Evolutionary conservation across 2,888 invertebrate species (phyloP), one percentile per base, ranked within the genome.

Genomic region (Rhyacophila evoluta): DNA sequence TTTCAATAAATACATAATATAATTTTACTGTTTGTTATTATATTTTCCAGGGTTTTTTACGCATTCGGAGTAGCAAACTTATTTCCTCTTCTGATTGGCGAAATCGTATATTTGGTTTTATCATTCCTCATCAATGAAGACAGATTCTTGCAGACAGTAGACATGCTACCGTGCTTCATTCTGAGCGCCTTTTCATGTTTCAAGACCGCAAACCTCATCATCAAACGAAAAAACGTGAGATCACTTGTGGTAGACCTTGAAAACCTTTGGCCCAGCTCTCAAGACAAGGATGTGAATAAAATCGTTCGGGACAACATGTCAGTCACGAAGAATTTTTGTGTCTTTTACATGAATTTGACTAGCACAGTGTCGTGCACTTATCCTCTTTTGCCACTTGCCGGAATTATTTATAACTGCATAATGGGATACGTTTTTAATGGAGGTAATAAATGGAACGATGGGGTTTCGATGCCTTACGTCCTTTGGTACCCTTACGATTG

Each of bases 401-500:
- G 2, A 10, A 69, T 77, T n/a, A 10, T 73, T 1, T 69, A 77
- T n/a, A 67, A 74, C 38, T 4, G 15, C 4, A 11, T 33, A 4
- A 28, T 77, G 33, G 6, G 11, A 28, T 1, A n/a, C 11, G 11
- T 38, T 15, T 19, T 19, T n/a, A 25, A 72, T 15, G 10, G 15
- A 1, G 19, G 3, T 25, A n/a, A 8, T 11, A n/a, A 0, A 1
- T 77, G 73, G 73, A 73, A 69, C 38, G 72, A 72, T 6, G 28
- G 38, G n/a, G n/a, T 72, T 12, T 8, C 68, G 12, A 10, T 33
- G 39, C 77, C 77, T 2, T 77, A 39, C 37, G 38, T 39, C 8
- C 1, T 74, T 8, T 77, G 77, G 77, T 77, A 77, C 29, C 77
- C 77, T 10, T 73, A 33, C 27, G 73, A 77, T 29, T 39, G 39